Conservation (phyloP, 2,797 vertebrate genomes). For the Xenentodon cancila region DNA sequence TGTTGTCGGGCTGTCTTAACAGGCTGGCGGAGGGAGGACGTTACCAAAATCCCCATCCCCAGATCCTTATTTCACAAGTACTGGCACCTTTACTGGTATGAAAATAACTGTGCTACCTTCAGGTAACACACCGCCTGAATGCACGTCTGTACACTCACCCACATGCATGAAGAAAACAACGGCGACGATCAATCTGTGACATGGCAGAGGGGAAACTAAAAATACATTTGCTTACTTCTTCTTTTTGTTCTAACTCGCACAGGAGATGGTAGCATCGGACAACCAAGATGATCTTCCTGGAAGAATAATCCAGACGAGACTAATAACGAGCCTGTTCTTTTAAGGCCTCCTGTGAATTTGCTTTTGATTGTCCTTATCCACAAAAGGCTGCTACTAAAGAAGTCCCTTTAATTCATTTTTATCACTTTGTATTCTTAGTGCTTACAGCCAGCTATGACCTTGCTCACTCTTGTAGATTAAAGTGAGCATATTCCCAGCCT, state of each 20-base stretch:
- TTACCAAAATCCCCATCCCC: constrained; percentile 20
- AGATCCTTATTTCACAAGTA: constrained; percentile 14
- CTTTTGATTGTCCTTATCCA: constrained; percentile 62
- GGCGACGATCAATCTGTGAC: constrained; percentile 22
- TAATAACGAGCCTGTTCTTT: constrained; percentile 48
- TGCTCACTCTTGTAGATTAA: constrained; percentile 64
- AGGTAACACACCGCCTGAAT: constrained; percentile 30
- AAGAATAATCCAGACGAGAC: constrained; percentile 36
- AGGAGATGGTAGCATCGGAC: constrained; percentile 21
- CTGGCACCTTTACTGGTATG: constrained; percentile 9
- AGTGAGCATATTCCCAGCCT: constrained; percentile 56
- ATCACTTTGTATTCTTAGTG: constrained; percentile 64
- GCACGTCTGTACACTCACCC: constrained; percentile 25
- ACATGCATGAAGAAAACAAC: constrained; percentile 23
- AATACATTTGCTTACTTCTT: constrained; percentile 18
- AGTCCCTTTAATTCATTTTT: constrained; percentile 67
- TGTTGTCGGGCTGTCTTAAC: constrained; percentile 10
- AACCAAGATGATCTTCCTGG: constrained; percentile 34
- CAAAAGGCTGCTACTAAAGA: constrained; percentile 65
- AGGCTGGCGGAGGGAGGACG: constrained; percentile 23
- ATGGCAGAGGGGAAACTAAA: constrained; percentile 37
- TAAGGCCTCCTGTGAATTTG: constrained; percentile 31
- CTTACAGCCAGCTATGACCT: constrained; percentile 74
- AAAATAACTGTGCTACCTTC: constrained; percentile 30
- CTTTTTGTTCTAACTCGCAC: constrained; percentile 29